Conservation (phyloP, 2,888 invertebrate genomes). For the Drosophila emarginata region DNA sequence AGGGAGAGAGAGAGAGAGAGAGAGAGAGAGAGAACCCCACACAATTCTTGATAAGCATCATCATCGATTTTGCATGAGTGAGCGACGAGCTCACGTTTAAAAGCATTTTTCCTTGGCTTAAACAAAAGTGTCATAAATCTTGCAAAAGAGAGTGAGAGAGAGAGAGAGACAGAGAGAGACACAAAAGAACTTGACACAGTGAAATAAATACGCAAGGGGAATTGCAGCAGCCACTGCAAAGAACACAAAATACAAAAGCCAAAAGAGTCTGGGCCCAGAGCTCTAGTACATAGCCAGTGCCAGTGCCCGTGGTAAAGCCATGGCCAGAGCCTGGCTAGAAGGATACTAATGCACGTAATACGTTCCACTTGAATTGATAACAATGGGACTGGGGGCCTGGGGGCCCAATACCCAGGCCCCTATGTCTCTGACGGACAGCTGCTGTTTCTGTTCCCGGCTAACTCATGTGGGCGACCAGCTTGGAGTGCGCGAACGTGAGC, state of each 20-base stretch:
- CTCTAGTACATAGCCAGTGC: not conserved
- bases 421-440: conserved; percentile 4
- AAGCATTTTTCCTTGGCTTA: conserved; percentile 60
- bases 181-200: conserved; percentile 71
- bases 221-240: conserved; percentile 25
- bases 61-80: conserved; percentile 76
- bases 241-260: conserved; percentile 31
- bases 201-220: conserved; percentile 61
- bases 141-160: conserved; percentile 47
- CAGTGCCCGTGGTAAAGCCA: not conserved
- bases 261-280: conserved; percentile 15
- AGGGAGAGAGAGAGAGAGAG: no score
- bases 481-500: conserved; percentile 42
- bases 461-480: conserved; percentile 20
- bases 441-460: conserved; percentile 3
- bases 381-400: conserved; percentile 52
- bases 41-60: conserved; percentile 68
- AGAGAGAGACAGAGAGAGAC: conserved; percentile 33
- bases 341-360: conserved; percentile 78
- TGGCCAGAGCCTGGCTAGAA: conserved; percentile 42
- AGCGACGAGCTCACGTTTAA: conserved; percentile 51
- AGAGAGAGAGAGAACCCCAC: conserved; percentile 34
- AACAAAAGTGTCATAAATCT: conserved; percentile 79
- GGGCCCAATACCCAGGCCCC: conserved; percentile 20
- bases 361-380: conserved; percentile 73